Evolutionary conservation across 2,888 invertebrate species (phyloP).

Genomic region (Athripsodes cinereus): DNA sequence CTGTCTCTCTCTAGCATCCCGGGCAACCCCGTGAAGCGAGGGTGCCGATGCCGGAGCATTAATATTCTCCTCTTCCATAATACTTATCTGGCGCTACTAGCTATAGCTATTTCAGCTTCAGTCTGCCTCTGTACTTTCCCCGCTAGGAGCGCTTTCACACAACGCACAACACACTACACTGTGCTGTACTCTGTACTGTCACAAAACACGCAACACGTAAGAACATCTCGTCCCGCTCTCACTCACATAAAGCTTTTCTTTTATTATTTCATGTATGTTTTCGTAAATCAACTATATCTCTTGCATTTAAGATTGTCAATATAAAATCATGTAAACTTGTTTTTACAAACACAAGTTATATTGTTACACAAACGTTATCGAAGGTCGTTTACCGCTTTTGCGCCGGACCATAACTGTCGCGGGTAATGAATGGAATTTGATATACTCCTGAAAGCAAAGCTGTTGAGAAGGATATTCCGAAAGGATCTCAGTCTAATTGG

Average conservation of each 20-base stretch:
- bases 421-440: not conserved
- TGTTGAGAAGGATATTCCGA: not conserved
- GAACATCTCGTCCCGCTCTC: not conserved
- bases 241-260: not conserved
- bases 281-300: no score
- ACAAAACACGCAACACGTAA: no score
- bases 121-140: not conserved
- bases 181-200: no score
- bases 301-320: no score
- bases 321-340: no score
- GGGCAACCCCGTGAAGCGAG: not conserved
- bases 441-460: not conserved
- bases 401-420: not conserved
- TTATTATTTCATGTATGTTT: not conserved
- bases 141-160: conserved; percentile 1
- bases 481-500: no score
- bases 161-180: not conserved
- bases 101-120: not conserved
- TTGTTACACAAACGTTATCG: not conserved
- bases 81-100: not conserved
- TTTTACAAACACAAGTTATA: no score
- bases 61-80: no score
- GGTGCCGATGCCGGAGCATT: no score
- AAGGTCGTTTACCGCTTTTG: not conserved
- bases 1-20: not conserved